Base-by-base conservation (phyloP, 53 echinoderm and acorn worm species). In the Echinarachnius parma region DNA sequence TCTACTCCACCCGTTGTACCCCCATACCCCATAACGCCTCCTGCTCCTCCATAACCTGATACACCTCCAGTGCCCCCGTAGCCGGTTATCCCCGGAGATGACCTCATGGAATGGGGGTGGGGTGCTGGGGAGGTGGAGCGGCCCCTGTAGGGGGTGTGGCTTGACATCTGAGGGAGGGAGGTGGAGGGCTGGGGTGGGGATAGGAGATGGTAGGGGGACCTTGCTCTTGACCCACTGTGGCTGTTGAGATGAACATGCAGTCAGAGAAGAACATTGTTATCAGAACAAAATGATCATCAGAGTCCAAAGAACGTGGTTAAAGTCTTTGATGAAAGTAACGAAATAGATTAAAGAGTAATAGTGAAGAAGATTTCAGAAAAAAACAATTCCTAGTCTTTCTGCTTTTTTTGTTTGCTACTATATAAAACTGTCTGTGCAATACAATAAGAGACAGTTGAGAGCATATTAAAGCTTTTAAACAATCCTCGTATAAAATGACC, bases 201-300 rank as follows among this genome's bases (percentile, higher is more conserved):
- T 33, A 59, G 27, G 30, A 49, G 77, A 18, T 72, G 74, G 46
- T 58, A 80, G 3, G 85, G 85, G 11, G 86, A 86, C 61, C 69
- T 86, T 1, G 62, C 46, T 37, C 80, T 35, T 29, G 86, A 80
- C 14, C 59, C 75, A 31, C 79, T 75, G 28, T 78, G 66, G 46
- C 78, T 78, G 65, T 60, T 22, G 3, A 24, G 45, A 37, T 1
- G 34, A 44, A 31, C 21, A 21, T 14, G 21, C 44, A 42, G 5
- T 42, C 8, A 35, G 27, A 31, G 37, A 14, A 21, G 25, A 29
- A 21, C 3, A 47, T 18, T 31, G 34, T 29, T 9, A 28, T 21
- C n/a, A 25, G 9, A 36, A 30, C 16, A 20, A 21, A 21, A 28
- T 21, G 16, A 26, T 20, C 16, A 58, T 28, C 27, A 2, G 2